These are phyloP conservation scores for Homarus americanus DNA, from an alignment of 1,140 invertebrate genomes.

Conservation along the genomic window DNA sequence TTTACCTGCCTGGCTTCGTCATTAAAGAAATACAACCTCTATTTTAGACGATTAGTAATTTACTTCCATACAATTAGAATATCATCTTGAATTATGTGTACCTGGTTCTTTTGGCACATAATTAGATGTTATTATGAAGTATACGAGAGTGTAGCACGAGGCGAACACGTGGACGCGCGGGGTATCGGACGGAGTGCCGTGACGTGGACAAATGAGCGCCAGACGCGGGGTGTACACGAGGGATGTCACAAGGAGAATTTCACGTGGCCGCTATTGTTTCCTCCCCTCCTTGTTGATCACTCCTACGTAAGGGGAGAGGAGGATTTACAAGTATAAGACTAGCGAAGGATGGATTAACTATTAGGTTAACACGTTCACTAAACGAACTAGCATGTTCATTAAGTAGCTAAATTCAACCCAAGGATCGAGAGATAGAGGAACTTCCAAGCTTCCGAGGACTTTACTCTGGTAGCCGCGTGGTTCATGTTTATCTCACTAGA, in stretches of 20 bases:
- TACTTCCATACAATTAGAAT: not conserved
- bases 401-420: too few species aligned
- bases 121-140: not conserved
- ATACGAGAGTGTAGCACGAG: not conserved
- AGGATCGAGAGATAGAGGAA: too few species aligned
- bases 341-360: not conserved
- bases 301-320: not conserved
- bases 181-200: slow-evolving; percentile 50
- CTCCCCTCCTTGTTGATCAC: slow-evolving; percentile 23
- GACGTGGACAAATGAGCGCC: slow-evolving; percentile 71
- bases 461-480: too few species aligned
- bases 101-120: too few species aligned
- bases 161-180: slow-evolving; percentile 1
- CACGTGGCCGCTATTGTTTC: slow-evolving; percentile 65
- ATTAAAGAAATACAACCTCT: not conserved
- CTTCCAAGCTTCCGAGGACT: too few species aligned
- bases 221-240: slow-evolving; percentile 66
- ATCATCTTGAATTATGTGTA: too few species aligned
- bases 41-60: not conserved
- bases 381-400: too few species aligned
- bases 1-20: slow-evolving; percentile 36
- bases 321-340: not conserved
- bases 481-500: too few species aligned
- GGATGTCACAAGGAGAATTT: slow-evolving; percentile 70
- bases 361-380: too few species aligned